These are phyloP conservation scores for Drosophila pseudoobscura DNA, from an alignment of 1,140 invertebrate genomes.

Conservation along the genomic window DNA sequence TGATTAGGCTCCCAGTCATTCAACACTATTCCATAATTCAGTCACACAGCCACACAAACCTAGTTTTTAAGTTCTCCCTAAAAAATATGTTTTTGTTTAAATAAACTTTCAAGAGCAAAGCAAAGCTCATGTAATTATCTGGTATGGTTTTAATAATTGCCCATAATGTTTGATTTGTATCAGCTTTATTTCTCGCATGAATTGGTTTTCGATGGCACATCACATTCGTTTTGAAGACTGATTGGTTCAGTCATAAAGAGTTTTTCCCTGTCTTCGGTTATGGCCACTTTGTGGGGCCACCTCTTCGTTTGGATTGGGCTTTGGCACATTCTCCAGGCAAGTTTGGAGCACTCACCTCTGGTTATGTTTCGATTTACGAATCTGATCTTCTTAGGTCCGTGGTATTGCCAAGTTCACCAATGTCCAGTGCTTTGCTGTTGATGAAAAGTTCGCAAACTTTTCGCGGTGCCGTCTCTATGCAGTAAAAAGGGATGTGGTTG, in stretches of 20 bases:
- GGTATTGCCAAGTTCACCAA: conserved; percentile 71
- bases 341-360: not conserved
- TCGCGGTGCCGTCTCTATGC: conserved; percentile 62
- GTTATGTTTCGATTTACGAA: not conserved
- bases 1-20: conserved; percentile 54
- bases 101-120: conserved; percentile 28
- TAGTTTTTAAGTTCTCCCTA: conserved; percentile 41
- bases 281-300: conserved; percentile 23
- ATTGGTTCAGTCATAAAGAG: conserved; percentile 21
- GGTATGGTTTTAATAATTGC: conserved; percentile 23
- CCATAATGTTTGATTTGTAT: conserved; percentile 32
- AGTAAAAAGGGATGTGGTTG: conserved; percentile 68
- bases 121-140: conserved; percentile 16
- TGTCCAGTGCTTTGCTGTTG: conserved; percentile 52
- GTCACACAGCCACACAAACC: conserved; percentile 15
- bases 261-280: conserved; percentile 10
- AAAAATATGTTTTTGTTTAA: conserved; percentile 37
- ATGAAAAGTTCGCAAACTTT: conserved; percentile 50
- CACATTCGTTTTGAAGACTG: too few species aligned
- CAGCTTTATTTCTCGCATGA: conserved; percentile 18
- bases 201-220: conserved; percentile 11
- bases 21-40: conserved; percentile 46
- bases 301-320: conserved; percentile 32
- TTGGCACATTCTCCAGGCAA: conserved; percentile 53
- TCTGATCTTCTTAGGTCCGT: conserved; percentile 28